Conservation (phyloP, 2,113 vertebrate species). For the Epinephelus fuscoguttatus region DNA sequence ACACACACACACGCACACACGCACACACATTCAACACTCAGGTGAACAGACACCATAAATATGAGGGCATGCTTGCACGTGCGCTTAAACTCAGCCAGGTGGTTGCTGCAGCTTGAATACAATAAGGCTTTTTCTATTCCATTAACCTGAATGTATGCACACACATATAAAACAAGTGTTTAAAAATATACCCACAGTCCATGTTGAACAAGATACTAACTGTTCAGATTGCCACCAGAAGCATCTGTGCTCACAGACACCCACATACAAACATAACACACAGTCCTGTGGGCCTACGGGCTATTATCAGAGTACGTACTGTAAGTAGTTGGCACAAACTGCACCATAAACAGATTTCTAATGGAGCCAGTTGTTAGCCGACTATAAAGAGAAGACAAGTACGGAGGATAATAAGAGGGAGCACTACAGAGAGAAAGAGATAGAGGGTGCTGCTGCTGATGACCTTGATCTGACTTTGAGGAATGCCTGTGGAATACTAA, state of each 20-base stretch:
- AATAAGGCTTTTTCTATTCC: not conserved
- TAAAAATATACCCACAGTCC: not conserved
- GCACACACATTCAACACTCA: not conserved
- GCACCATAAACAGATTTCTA: constrained; percentile 63
- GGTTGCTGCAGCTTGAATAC: not conserved
- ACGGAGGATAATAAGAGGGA: constrained; percentile 51
- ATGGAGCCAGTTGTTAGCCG: constrained; percentile 37
- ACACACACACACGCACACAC: not conserved
- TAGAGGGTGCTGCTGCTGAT: constrained; percentile 64
- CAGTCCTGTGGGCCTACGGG: not conserved
- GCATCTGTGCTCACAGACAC: constrained; percentile 32
- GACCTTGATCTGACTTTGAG: constrained; percentile 81
- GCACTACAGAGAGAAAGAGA: constrained; percentile 49
- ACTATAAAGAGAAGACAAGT: constrained; percentile 53
- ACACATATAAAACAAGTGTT: not conserved
- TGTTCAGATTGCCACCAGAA: constrained; percentile 1
- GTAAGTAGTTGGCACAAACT: constrained; percentile 35
- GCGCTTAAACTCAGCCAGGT: constrained; percentile 1
- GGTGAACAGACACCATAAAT: constrained; percentile 8
- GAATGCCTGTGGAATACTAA: constrained; percentile 81
- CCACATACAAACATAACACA: constrained; percentile 37
- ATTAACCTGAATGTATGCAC: not conserved
- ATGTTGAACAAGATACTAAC: not conserved
- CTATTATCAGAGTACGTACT: constrained; percentile 32
- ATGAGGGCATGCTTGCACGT: constrained; percentile 1